Conservation (phyloP, 2,888 invertebrate species). For the Dolichopus griseipennis region DNA sequence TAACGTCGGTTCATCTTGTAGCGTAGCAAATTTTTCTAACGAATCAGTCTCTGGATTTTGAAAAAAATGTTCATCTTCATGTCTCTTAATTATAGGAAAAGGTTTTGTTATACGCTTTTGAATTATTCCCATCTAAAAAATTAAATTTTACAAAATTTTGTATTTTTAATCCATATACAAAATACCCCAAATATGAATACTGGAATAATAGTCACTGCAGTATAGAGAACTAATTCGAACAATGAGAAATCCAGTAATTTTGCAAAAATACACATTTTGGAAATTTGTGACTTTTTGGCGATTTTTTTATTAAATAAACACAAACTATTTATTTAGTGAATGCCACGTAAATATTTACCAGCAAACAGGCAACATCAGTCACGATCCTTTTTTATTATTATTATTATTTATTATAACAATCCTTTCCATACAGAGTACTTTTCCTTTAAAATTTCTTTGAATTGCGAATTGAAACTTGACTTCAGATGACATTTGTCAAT, state of each 20-base stretch:
- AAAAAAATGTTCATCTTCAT: slow-evolving; percentile 68
- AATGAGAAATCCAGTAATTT: neutral
- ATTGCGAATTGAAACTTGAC: too few species aligned
- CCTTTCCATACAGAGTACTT: too few species aligned
- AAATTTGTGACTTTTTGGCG: neutral
- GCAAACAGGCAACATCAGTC: neutral
- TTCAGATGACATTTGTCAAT: too few species aligned
- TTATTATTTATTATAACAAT: too few species aligned
- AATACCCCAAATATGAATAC: neutral
- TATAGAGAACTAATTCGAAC: neutral
- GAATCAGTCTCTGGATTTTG: slow-evolving; percentile 51
- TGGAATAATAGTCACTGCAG: neutral
- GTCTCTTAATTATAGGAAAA: slow-evolving; percentile 58
- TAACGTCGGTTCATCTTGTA: slow-evolving; percentile 59
- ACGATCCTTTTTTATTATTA: too few species aligned
- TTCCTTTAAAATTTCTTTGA: too few species aligned
- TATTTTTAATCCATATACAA: neutral
- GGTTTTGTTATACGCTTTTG: slow-evolving; percentile 55
- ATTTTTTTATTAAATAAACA: too few species aligned
- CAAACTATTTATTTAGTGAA: neutral
- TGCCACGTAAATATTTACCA: slow-evolving; percentile 1
- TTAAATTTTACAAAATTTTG: neutral
- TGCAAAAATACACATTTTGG: neutral
- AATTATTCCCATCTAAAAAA: slow-evolving; percentile 31
- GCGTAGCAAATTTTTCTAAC: slow-evolving; percentile 58